Base-by-base conservation (phyloP, 2,888 invertebrate genomes). In the Athalia rosae region DNA sequence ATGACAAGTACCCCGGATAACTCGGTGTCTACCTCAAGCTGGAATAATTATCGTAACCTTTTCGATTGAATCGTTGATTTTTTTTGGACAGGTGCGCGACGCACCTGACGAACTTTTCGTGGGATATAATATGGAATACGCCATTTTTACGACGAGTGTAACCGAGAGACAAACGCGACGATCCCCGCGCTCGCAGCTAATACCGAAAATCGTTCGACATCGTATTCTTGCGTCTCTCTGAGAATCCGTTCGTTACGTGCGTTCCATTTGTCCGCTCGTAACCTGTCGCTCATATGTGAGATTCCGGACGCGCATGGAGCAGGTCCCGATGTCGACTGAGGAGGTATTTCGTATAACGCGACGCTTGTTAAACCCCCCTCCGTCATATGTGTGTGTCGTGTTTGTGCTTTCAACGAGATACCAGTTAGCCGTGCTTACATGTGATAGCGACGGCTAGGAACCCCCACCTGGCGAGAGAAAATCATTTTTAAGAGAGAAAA, bases 271-370 rank as follows among this genome's bases (percentile, higher is more conserved):
- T 74, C 67, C 61, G 67, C 76, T 78, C 78, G 82, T 82, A 82
- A 82, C 82, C 81, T 83, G 82, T 83, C 83, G 83, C 82, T 83
- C 84, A 83, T 82, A 83, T 83, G 83, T 82, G 83, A 83, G 82
- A 84, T 82, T 82, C 82, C 74, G 79, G 81, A 82, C 81, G 83
- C 81, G 79, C 79, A 80, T 80, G 82, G 82, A 83, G 79, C 83
- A 84, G 84, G 84, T 81, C 82, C 79, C 76, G 78, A 84, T 83
- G 82, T 69, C 66, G 80, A 66, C 66, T 79, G 81, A 84, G 81
- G 83, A 84, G 84, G 84, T 84, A 82, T 82, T 83, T 79, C 79
- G 61, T 67, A 78, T 71, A 50, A 11, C 61, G 48, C 61, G 48
- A 48, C 28, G 28, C 28, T 28, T 2, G 28, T 28, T 28, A 28